Evolutionary conservation across 2,113 vertebrate species (phyloP).

Genomic region (Spermophilus dauricus): DNA sequence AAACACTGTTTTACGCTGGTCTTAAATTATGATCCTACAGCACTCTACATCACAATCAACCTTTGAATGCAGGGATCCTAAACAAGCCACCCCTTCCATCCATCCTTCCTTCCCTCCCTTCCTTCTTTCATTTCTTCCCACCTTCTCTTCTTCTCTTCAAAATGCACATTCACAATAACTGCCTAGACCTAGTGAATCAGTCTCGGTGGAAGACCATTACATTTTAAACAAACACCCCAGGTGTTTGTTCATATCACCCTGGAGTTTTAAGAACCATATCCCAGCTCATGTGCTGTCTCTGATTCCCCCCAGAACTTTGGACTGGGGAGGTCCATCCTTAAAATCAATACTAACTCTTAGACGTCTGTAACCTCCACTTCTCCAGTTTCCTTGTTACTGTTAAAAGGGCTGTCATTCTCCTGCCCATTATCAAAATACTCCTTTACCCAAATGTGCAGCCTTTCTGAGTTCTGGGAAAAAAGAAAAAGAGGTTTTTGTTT

Average conservation of each 20-base stretch:
- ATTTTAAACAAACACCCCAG: no score
- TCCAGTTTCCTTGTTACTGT: background rate
- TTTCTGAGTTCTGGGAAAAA: background rate
- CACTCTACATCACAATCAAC: background rate
- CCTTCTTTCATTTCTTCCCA: background rate
- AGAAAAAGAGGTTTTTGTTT: background rate
- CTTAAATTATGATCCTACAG: background rate
- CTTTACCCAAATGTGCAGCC: background rate
- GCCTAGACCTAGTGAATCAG: background rate
- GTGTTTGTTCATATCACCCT: background rate
- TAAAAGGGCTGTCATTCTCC: background rate
- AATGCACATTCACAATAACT: background rate
- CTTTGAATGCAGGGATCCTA: background rate
- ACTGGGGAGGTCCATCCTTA: background rate
- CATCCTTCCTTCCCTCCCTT: background rate
- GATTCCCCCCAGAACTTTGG: background rate
- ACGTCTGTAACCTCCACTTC: fast-evolving
- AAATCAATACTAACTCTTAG: background rate
- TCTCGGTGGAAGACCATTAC: background rate
- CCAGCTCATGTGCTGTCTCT: background rate
- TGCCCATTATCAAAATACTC: background rate
- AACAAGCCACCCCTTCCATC: background rate
- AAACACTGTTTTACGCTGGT: background rate
- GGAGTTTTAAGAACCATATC: background rate
- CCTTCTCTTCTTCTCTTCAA: background rate